These are phyloP conservation scores for Bombus sylvicola DNA, from an alignment of 1,140 invertebrate genomes.

Conservation along the genomic window DNA sequence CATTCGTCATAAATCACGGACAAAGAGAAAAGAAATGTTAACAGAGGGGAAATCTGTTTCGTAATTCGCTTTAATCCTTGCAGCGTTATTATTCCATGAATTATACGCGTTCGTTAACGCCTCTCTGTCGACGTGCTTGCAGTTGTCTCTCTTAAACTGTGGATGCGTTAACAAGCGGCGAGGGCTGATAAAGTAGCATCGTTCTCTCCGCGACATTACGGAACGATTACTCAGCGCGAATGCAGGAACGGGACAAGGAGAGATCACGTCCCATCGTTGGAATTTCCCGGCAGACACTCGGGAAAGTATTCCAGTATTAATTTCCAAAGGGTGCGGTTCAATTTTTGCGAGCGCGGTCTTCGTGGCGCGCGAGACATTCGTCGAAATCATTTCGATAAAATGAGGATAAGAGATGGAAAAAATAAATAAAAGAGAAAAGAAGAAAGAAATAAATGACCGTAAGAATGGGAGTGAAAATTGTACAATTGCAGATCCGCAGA, in stretches of 20 bases:
- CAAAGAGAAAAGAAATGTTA: not conserved
- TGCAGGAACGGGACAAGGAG: not conserved
- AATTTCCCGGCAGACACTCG: constrained; percentile 12
- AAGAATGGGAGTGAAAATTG: no score
- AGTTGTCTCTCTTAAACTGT: not conserved
- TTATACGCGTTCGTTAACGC: not conserved
- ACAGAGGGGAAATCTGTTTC: not conserved
- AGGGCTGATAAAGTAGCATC: constrained; percentile 7
- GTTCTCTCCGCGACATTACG: constrained; percentile 3
- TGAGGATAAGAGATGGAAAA: not conserved
- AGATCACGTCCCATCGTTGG: constrained; percentile 8
- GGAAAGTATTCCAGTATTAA: constrained; percentile 20
- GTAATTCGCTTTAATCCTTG: not conserved
- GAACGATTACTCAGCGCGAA: constrained; percentile 19
- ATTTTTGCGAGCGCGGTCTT: not conserved
- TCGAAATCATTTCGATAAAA: not conserved
- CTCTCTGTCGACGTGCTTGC: not conserved
- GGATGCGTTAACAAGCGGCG: not conserved
- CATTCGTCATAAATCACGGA: not conserved
- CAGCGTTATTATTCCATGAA: not conserved
- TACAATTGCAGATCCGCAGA: no score
- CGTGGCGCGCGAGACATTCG: not conserved
- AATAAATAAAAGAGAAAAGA: not conserved
- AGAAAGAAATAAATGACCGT: no score
- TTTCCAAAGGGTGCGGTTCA: constrained; percentile 4